phyloP scores from a whole-genome alignment of 2,797 vertebrate species.

The Varecia variegata region DNA sequence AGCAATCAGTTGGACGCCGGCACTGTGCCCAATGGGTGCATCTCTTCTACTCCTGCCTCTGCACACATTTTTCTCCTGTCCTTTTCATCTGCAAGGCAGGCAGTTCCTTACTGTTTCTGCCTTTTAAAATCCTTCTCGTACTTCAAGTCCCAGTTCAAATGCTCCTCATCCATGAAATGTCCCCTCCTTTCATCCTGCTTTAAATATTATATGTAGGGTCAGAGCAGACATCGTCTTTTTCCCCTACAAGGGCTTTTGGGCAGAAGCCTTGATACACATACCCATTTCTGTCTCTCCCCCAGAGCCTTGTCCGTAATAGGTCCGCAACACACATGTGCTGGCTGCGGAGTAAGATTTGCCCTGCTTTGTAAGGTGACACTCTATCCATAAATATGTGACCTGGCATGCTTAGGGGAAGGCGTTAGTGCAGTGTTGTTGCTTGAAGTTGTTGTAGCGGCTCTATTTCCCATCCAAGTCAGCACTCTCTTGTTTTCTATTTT shows the following conservation, averaged over 20 bases:
- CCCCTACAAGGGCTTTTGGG: background rate
- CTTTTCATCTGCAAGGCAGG: background rate
- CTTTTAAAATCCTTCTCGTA: background rate
- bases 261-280: background rate
- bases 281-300: background rate
- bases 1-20: too few species aligned
- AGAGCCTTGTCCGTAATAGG: background rate
- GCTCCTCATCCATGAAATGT: background rate
- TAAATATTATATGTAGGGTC: background rate
- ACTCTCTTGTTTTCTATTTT: conserved; percentile 51
- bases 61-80: too few species aligned
- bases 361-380: background rate
- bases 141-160: background rate
- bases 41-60: background rate
- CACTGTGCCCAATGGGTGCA: background rate
- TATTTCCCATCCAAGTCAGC: conserved; percentile 14
- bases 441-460: background rate
- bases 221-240: background rate
- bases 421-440: background rate
- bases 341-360: background rate
- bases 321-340: accelerated
- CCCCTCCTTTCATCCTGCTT: background rate
- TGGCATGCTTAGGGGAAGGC: background rate
- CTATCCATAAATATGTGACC: background rate
- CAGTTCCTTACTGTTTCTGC: background rate